Conservation (phyloP, 2,888 invertebrate genomes). For the Amblyjoppa proteus region DNA sequence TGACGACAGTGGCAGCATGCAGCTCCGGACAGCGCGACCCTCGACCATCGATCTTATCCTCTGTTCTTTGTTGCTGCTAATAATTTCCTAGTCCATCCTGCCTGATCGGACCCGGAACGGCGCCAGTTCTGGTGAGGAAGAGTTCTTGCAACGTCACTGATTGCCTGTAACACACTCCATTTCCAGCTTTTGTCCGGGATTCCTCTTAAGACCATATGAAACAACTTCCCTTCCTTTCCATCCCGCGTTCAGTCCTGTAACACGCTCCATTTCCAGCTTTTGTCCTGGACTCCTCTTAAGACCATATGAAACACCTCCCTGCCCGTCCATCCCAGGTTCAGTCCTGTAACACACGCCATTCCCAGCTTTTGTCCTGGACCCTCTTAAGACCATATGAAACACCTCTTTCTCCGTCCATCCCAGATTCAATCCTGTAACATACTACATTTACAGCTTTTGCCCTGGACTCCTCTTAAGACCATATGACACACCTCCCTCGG, state of each 20-base stretch:
- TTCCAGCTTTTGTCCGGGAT: not conserved
- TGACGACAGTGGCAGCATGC: constrained; percentile 41
- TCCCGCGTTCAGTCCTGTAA: not conserved
- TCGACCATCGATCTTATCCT: constrained; percentile 40
- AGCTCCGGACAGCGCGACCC: not conserved
- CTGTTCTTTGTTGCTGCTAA: constrained; percentile 8
- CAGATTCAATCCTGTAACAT: not conserved
- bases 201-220: not conserved
- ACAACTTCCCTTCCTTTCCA: not conserved
- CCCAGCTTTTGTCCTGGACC: not conserved
- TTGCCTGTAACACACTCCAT: constrained; percentile 5
- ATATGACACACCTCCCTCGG: not conserved
- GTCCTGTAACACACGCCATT: not conserved
- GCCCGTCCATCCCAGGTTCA: too few relatives aligned
- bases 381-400: not conserved
- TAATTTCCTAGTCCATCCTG: constrained; percentile 13
- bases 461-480: not conserved
- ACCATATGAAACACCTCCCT: not conserved
- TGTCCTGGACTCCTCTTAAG: not conserved
- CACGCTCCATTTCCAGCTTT: not conserved
- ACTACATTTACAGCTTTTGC: not conserved
- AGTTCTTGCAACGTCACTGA: constrained; percentile 50
- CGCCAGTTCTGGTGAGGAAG: not conserved
- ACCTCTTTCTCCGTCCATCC: not conserved
- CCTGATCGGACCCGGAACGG: not conserved